phyloP scores from a whole-genome alignment of 30 jellyfish, hydroid and myxozoan species.

The Aurelia coerulea region DNA sequence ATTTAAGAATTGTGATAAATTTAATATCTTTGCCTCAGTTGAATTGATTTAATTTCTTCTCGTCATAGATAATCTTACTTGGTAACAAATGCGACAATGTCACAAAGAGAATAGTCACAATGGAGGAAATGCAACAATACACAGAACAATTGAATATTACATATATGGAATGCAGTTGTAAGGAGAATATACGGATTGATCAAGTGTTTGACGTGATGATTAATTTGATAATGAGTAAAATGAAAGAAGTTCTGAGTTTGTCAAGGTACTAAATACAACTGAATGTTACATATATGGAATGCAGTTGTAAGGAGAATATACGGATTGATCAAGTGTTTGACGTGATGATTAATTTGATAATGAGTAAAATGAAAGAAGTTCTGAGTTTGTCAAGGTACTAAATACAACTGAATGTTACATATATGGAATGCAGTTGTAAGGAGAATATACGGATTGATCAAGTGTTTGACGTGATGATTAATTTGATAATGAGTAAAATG shows the following conservation, averaged over 20 bases:
- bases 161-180: slow-evolving; percentile 61
- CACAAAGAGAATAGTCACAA: slow-evolving; percentile 28
- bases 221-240: slow-evolving; percentile 26
- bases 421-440: slow-evolving; percentile 63
- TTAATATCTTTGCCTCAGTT: no score
- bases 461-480: slow-evolving; percentile 42
- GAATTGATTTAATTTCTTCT: no score
- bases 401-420: slow-evolving; percentile 26
- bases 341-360: slow-evolving; percentile 31
- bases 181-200: slow-evolving; percentile 27
- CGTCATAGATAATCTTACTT: slow-evolving; percentile 24
- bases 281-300: slow-evolving; percentile 29
- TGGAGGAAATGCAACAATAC: slow-evolving; percentile 50
- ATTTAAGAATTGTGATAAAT: no score
- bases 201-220: slow-evolving; percentile 49
- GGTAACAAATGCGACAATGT: slow-evolving; percentile 58
- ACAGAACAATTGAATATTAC: slow-evolving; percentile 42
- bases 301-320: slow-evolving; percentile 45
- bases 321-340: slow-evolving; percentile 43
- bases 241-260: slow-evolving; percentile 27
- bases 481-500: slow-evolving; percentile 44
- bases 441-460: slow-evolving; percentile 28
- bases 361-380: slow-evolving; percentile 39
- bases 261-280: slow-evolving; percentile 2
- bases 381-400: background rate